A percentile compares a stretch with the other conserved stretches of the same genome.
phyloP scores from a whole-genome alignment of 2,888 invertebrate genomes.

The Atherix ibis region DNA sequence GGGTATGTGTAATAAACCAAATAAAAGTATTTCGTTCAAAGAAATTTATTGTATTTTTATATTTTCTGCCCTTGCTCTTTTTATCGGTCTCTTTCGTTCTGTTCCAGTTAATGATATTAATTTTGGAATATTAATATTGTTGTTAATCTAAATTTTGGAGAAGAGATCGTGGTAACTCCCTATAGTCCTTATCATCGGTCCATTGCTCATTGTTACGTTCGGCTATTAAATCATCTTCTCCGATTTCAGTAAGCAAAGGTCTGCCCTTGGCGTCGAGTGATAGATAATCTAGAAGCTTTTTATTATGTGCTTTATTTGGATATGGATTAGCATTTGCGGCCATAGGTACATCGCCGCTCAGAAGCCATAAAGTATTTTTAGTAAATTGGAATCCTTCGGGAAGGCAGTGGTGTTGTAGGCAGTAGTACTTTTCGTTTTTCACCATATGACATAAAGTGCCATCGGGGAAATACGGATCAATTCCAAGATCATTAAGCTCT shows the following conservation, averaged over 20 bases:
- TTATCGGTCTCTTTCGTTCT: too few relatives aligned
- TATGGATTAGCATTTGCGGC: constrained; percentile 47
- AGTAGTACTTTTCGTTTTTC: constrained; percentile 47
- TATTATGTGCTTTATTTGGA: constrained; percentile 29
- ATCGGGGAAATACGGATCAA: constrained; percentile 62
- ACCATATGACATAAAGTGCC: constrained; percentile 66
- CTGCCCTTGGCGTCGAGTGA: constrained; percentile 43
- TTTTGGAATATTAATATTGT: too few relatives aligned
- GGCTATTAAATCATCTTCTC: constrained; percentile 32
- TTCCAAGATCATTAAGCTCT: constrained; percentile 55
- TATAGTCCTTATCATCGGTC: constrained; percentile 47
- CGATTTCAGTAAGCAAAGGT: constrained; percentile 42
- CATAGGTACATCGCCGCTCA: constrained; percentile 41
- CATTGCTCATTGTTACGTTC: constrained; percentile 33
- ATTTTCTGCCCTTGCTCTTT: too few relatives aligned
- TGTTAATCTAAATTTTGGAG: too few relatives aligned
- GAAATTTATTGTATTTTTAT: too few relatives aligned
- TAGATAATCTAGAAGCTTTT: constrained; percentile 41
- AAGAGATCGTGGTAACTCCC: constrained; percentile 38
- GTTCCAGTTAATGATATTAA: too few relatives aligned
- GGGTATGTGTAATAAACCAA: too few relatives aligned
- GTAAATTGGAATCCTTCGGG: constrained; percentile 52
- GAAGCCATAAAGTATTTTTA: constrained; percentile 36
- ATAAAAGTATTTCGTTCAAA: too few relatives aligned
- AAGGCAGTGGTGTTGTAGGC: constrained; percentile 57